Conservation (phyloP, 92 coral and sea anemone species). For the Pocillopora meandrina region DNA sequence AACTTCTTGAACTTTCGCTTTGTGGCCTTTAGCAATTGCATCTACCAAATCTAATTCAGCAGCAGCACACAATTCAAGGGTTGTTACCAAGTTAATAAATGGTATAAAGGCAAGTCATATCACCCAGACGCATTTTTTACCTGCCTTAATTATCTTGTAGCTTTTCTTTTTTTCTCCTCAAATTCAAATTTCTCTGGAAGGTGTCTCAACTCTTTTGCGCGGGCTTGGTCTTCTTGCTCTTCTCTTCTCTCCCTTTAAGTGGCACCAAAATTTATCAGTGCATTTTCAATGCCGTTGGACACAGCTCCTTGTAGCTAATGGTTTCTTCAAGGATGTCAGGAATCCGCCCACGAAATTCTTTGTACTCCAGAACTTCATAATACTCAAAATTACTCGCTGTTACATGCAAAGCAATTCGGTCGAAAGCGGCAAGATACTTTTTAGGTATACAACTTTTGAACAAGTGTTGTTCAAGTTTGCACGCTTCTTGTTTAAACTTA, state of each 20-base stretch:
- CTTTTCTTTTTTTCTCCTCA: conserved; percentile 18
- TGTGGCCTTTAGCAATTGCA: conserved; percentile 53
- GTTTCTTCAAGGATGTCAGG: conserved; percentile 58
- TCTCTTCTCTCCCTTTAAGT: conserved; percentile 9
- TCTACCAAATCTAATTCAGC: conserved; percentile 43
- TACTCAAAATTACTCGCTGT: conserved; percentile 59
- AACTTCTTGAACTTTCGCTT: conserved; percentile 42
- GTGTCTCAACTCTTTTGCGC: conserved; percentile 39
- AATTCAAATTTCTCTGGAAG: conserved; percentile 40
- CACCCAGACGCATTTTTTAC: conserved; percentile 43
- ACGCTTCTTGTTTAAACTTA: background rate
- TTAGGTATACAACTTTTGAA: conserved; percentile 34
- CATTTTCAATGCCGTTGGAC: conserved; percentile 39
- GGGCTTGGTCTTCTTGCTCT: conserved; percentile 12
- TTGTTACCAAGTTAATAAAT: conserved; percentile 9
- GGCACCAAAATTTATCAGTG: conserved; percentile 60
- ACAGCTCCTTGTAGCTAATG: conserved; percentile 30
- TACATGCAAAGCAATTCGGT: conserved; percentile 46
- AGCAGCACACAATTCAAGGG: background rate
- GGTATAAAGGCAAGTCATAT: conserved; percentile 57
- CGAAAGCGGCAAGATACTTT: conserved; percentile 58
- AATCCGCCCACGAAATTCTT: conserved; percentile 53
- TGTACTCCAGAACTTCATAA: conserved; percentile 51
- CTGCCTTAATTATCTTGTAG: conserved; percentile 26
- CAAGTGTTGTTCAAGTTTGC: background rate